These are phyloP conservation scores for Venturia canescens DNA, from an alignment of 1,140 invertebrate species.

Conservation along the genomic window DNA sequence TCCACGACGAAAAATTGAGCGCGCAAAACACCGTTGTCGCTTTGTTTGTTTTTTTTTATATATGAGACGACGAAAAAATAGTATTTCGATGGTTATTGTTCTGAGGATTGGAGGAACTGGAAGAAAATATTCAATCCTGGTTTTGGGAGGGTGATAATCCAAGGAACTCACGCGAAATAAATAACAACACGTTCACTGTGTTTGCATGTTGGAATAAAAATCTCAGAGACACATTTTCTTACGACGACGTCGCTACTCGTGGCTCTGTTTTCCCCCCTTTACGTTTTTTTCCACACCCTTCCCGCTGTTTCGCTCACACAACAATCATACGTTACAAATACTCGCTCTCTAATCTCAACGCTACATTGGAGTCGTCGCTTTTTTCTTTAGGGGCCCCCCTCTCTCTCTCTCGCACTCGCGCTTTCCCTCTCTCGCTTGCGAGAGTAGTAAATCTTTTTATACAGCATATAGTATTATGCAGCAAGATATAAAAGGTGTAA, in stretches of 20 bases:
- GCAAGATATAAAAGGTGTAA: conserved; percentile 45
- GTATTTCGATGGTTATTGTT: too few relatives aligned
- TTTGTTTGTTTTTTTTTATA: too few relatives aligned
- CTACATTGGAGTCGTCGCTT: background rate
- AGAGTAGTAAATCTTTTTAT: conserved; percentile 11
- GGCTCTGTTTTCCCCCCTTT: background rate
- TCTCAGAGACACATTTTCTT: too few relatives aligned
- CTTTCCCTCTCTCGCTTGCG: background rate
- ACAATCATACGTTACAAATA: conserved; percentile 33
- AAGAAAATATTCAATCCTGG: too few relatives aligned
- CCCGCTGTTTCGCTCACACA: conserved; percentile 46
- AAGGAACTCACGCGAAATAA: too few relatives aligned
- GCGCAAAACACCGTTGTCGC: too few relatives aligned
- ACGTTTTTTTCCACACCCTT: background rate
- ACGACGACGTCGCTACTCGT: background rate
- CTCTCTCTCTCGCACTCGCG: background rate
- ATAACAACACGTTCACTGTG: too few relatives aligned
- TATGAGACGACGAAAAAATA: too few relatives aligned
- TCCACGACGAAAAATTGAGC: too few relatives aligned
- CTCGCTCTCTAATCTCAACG: conserved; percentile 26
- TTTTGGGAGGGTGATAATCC: too few relatives aligned
- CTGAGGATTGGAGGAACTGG: too few relatives aligned
- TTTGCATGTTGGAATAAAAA: too few relatives aligned
- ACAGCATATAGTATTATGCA: conserved; percentile 25
- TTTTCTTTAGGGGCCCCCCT: conserved; percentile 16